These are phyloP conservation scores for Antennarius striatus DNA, from an alignment of 2,113 vertebrate genomes.

Conservation along the genomic window DNA sequence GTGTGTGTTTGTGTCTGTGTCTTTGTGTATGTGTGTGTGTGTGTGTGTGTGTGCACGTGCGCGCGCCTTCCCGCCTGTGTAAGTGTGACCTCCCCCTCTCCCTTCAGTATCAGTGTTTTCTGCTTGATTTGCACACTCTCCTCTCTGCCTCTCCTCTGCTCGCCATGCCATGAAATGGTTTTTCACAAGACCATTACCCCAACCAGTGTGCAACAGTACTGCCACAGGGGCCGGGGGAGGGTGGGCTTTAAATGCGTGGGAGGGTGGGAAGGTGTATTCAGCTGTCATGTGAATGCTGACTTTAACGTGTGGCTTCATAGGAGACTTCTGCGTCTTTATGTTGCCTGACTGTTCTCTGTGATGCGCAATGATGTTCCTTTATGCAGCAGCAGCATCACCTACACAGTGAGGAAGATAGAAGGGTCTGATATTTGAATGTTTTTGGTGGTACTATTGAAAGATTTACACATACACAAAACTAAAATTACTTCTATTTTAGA, in stretches of 20 bases:
- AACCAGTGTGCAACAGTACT: conserved; percentile 51
- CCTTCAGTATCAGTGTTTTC: conserved; percentile 69
- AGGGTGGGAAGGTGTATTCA: not conserved
- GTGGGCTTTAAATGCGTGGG: conserved; percentile 22
- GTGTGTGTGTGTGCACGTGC: conserved; percentile 4
- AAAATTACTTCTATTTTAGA: too few species aligned
- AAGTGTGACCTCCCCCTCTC: conserved; percentile 7
- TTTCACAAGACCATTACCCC: conserved; percentile 81
- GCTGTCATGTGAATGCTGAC: too few species aligned
- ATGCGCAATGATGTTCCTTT: too few species aligned
- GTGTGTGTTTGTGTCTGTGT: conserved; percentile 18
- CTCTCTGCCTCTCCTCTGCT: conserved; percentile 76
- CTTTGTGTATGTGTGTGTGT: conserved; percentile 12
- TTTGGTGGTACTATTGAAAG: too few species aligned
- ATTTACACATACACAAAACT: too few species aligned
- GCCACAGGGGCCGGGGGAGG: conserved; percentile 19
- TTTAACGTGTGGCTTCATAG: too few species aligned
- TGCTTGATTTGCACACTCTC: conserved; percentile 72
- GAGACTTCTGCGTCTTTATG: too few species aligned
- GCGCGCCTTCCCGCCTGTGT: conserved; percentile 18
- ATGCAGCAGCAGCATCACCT: too few species aligned
- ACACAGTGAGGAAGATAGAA: too few species aligned
- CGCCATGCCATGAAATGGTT: conserved; percentile 80
- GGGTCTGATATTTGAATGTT: too few species aligned
- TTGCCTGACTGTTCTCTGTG: too few species aligned